Evolutionary conservation across 1,140 invertebrate species (phyloP), one percentile per base, ranked within the genome.

Genomic region (Oppia nitens): DNA sequence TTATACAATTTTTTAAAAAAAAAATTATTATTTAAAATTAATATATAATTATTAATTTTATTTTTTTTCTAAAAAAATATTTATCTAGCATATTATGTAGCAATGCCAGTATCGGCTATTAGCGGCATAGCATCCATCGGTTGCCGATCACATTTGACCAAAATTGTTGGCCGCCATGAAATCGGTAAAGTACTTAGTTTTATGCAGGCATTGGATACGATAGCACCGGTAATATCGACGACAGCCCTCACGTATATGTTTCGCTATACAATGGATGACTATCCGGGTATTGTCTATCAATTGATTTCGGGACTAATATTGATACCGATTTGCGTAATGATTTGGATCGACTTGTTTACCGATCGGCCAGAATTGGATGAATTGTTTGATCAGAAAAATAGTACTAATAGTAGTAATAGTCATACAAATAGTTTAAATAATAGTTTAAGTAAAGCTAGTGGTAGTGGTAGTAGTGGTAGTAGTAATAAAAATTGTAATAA

Each of bases 121-220:
- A 17, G 32, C 17, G 32, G 32, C 17, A 17, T 40, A 40, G 6
- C 32, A 40, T 40, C 32, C 6, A 40, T 61, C 3, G 60, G 60
- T 1, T 6, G 52, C 21, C 25, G 55, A 53, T 27, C 60, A 3
- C 40, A 50, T 21, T 11, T 61, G 12, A 17, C 60, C 2, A 49
- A 32, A 53, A 27, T 61, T 2, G 48, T 61, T 9, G 40, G 23
- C 9, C 26, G 20, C 20, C 27, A 57, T 23, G 60, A 61, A 52
- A 32, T 58, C 6, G 60, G 55, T 4, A 25, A 48, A 45, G 51
- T 61, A n/a, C 59, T 60, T 27, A 23, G 21, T 3, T 20, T 61
- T 11, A 48, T 61, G 25, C 20, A 48, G 17, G 28, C 49, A 4
- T 26, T 61, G 28, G 47, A 61, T 12, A 23, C 60, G 2, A 27